Percentiles rank a stretch among this genome's conserved stretches.
Conservation (phyloP, 2,888 invertebrate species). For the Deilephila porcellus region DNA sequence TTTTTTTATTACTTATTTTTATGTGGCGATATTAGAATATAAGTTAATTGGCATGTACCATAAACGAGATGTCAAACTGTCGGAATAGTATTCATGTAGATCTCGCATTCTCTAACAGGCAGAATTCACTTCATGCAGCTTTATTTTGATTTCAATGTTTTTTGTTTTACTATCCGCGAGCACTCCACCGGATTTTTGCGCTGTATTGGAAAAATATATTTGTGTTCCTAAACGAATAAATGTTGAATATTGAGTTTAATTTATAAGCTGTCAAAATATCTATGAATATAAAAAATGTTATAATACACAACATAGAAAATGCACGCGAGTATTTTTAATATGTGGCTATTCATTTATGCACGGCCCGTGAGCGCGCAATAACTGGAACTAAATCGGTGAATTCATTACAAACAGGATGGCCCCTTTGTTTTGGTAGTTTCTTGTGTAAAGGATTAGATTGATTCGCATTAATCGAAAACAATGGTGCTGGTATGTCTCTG, state of each 20-base stretch:
- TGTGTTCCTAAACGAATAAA: constrained; percentile 4
- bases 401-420: neutral
- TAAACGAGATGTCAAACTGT: neutral
- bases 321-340: neutral
- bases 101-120: neutral
- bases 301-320: neutral
- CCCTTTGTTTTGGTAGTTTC: constrained; percentile 28
- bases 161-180: neutral
- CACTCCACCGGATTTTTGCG: neutral
- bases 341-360: neutral
- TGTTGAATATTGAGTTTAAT: neutral
- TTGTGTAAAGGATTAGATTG: constrained; percentile 18
- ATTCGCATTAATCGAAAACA: constrained; percentile 70
- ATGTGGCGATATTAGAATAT: too few relatives aligned
- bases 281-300: neutral
- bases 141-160: constrained; percentile 13
- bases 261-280: neutral
- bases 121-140: neutral
- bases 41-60: neutral
- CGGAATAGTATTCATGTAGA: neutral
- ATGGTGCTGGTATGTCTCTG: constrained; percentile 59
- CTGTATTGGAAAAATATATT: constrained; percentile 3
- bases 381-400: constrained; percentile 8
- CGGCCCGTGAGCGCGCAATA: neutral
- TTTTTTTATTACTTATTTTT: too few relatives aligned